Percentiles rank a stretch among this genome's conserved stretches.
Conservation (phyloP, 2,113 vertebrate species). For the Xiphophorus maculatus region DNA sequence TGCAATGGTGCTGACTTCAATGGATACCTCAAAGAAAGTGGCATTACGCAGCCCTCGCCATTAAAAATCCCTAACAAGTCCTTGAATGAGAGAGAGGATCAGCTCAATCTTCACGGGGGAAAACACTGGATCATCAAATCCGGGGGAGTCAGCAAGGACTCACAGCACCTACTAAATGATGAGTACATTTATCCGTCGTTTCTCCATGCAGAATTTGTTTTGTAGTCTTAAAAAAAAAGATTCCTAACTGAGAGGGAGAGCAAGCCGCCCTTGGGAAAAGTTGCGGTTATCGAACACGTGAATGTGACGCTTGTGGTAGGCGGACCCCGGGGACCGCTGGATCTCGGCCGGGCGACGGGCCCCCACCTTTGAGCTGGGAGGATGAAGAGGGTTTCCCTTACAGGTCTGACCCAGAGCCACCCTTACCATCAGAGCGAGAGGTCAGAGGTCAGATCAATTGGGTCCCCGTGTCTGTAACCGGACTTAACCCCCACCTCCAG, state of each 20-base stretch:
- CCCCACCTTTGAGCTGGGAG: constrained; percentile 90
- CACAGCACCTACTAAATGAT: neutral
- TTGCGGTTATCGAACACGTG: constrained; percentile 64
- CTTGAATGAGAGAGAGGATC: constrained; percentile 61
- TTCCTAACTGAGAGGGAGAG: neutral
- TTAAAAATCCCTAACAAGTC: constrained; percentile 68
- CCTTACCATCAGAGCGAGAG: constrained; percentile 82
- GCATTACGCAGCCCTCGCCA: constrained; percentile 62
- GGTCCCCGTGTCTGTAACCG: constrained; percentile 84
- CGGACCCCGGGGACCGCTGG: constrained; percentile 83
- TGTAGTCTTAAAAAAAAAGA: neutral
- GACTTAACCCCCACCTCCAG: constrained; percentile 92
- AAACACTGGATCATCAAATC: constrained; percentile 32
- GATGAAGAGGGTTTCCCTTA: constrained; percentile 99
- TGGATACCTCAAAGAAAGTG: constrained; percentile 72
- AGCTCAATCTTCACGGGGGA: constrained; percentile 44
- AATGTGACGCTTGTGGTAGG: constrained; percentile 65
- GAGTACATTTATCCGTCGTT: neutral
- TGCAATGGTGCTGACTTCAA: constrained; percentile 79
- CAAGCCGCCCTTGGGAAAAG: constrained; percentile 54
- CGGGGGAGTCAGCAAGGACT: constrained; percentile 11
- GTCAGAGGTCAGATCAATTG: constrained; percentile 92
- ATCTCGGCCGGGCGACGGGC: constrained; percentile 87
- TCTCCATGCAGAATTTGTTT: neutral
- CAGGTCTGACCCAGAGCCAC: constrained; percentile 94